Evolutionary conservation across 2,888 invertebrate genomes (phyloP), one percentile per base, ranked within the genome.

Genomic region (Osedax frankpressi): DNA sequence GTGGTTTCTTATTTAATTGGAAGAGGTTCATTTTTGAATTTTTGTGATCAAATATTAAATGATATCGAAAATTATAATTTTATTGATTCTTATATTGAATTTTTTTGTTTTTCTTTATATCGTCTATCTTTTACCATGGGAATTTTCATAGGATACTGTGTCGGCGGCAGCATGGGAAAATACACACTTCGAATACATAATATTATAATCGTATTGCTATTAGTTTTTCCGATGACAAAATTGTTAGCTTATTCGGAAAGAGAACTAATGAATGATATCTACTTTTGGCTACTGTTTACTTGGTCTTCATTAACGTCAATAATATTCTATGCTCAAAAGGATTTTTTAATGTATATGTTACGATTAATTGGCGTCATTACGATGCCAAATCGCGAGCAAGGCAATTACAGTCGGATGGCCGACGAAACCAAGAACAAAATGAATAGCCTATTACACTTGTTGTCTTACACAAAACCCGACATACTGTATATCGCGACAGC

Each of bases 391-490:
- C n/a, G n/a, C n/a, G n/a, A n/a, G n/a, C n/a, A n/a, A n/a, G n/a
- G n/a, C n/a, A n/a, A n/a, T n/a, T 44, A 44, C 44, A 44, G 19
- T 44, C 6, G 44, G 19, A n/a, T n/a, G n/a, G n/a, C n/a, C n/a
- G n/a, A n/a, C n/a, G n/a, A n/a, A n/a, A n/a, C n/a, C n/a, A n/a
- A n/a, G n/a, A n/a, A n/a, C n/a, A n/a, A n/a, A n/a, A n/a, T n/a
- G n/a, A n/a, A n/a, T n/a, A n/a, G n/a, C n/a, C n/a, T n/a, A n/a
- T n/a, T n/a, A n/a, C n/a, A n/a, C n/a, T 73, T 81, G 27, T 73
- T 81, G 19, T 74, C 77, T 25, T 78, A 78, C 68, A 80, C 80
- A 2, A 76, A 74, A 69, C 78, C 79, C 14, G 81, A 81, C 74
- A 73, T 76, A 73, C 75, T 69, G 3, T 76, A 78, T 25, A 70